phyloP scores from a whole-genome alignment of 2,797 vertebrate genomes.

The Xyrichtys novacula region DNA sequence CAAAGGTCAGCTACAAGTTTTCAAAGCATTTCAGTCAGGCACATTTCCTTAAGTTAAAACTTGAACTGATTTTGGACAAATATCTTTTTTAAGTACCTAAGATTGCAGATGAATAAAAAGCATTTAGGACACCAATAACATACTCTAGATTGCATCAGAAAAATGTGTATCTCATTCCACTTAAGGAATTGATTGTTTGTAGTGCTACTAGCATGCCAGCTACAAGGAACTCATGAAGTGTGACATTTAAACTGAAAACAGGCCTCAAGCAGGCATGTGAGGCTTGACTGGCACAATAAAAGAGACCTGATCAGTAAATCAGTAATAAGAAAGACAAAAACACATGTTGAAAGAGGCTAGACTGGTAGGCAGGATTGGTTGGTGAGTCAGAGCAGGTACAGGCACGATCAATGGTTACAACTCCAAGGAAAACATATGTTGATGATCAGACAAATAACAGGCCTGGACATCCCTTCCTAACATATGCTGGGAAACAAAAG shows the following conservation, averaged over 20 bases:
- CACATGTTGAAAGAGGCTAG: constrained; percentile 23
- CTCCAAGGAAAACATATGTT: neutral
- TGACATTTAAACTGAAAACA: neutral
- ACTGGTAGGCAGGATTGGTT: constrained; percentile 14
- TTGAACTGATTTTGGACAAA: too few species aligned
- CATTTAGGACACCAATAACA: too few species aligned
- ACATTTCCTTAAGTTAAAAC: too few species aligned
- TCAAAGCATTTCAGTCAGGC: too few species aligned
- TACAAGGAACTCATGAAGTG: neutral
- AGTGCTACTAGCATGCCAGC: neutral
- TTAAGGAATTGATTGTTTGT: neutral
- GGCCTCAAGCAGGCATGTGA: constrained; percentile 1
- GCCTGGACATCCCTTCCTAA: neutral
- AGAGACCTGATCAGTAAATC: neutral
- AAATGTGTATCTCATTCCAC: too few species aligned
- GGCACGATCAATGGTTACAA: constrained; percentile 40
- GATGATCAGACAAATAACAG: constrained; percentile 37
- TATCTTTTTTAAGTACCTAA: too few species aligned
- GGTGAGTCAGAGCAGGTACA: constrained; percentile 47
- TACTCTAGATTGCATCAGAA: too few species aligned
- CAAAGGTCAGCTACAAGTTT: too few species aligned
- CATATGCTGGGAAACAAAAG: constrained; percentile 20
- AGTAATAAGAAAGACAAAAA: constrained; percentile 14
- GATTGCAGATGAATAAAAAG: too few species aligned
- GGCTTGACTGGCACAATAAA: neutral